Evolutionary conservation across 2,113 vertebrate species (phyloP), one percentile per base, ranked within the genome.

Genomic region (Alethe castanea): DNA sequence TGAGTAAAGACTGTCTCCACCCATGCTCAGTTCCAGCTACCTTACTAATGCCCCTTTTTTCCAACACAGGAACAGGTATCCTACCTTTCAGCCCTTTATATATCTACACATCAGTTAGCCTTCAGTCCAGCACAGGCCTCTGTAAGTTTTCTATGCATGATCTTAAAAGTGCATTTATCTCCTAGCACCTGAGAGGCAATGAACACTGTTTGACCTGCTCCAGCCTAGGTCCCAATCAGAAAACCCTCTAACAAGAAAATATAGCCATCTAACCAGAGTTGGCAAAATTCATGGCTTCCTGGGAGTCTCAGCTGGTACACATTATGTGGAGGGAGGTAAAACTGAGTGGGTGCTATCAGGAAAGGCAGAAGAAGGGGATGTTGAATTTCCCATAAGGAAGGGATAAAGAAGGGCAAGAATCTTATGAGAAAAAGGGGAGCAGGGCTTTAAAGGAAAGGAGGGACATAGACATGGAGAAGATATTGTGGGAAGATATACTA

Each of bases 271-370:
- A 70, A 52, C 16, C 25, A 40, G 22, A 66, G 17, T 0, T 52
- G 25, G 35, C 3, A 70, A 85, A 88, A 78, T 13, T 1, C 2
- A 1, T 31, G 20, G 7, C 8, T 70, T 82, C 52, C 23, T 18
- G 56, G 6, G 17, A 36, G 6, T 48, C 71, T n/a, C 33, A 66
- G 22, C 23, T 54, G 28, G 59, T 48, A 17, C 5, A 40, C 5
- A 2, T 66, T 36, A 6, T 12, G 25, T 36, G n/a, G 7, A 56
- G 9, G 13, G 23, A 72, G 8, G 18, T n/a, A 72, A 83, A 93
- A 86, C 0, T 0, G 19, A 47, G 29, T 7, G 17, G 13, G 19
- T 69, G 28, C 5, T 65, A 12, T 25, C 23, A 33, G 9, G 20
- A 76, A 71, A 76, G 33, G 6, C 3, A 0, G 78, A 85, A 85